These are phyloP conservation scores for Eumerus sabulonum DNA, from an alignment of 2,888 invertebrate species.

Conservation along the genomic window DNA sequence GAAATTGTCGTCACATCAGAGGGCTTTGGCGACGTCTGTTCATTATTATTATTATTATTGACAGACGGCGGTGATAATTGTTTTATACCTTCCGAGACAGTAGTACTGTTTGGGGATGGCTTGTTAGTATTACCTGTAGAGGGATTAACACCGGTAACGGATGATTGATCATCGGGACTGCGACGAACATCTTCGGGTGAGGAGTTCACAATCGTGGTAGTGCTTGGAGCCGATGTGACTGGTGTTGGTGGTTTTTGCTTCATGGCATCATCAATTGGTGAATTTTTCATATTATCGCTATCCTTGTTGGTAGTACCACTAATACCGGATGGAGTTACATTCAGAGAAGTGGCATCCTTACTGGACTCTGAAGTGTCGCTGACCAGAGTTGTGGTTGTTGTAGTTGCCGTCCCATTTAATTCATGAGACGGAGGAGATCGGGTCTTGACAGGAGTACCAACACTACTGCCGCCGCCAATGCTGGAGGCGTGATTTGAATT, in stretches of 20 bases:
- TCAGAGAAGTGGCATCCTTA: conserved; percentile 69
- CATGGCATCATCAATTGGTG: conserved; percentile 57
- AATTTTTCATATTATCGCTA: conserved; percentile 40
- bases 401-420: conserved; percentile 75
- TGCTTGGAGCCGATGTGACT: conserved; percentile 57
- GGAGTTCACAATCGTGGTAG: conserved; percentile 64
- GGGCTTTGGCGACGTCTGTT: conserved; percentile 59
- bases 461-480: conserved; percentile 69
- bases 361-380: conserved; percentile 70
- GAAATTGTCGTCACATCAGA: conserved; percentile 50
- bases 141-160: conserved; percentile 50
- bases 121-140: conserved; percentile 72
- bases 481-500: conserved; percentile 76
- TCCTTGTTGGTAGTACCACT: conserved; percentile 70
- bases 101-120: conserved; percentile 56
- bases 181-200: conserved; percentile 71
- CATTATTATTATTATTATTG: conserved; percentile 57
- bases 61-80: conserved; percentile 66
- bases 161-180: conserved; percentile 67
- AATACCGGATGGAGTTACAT: conserved; percentile 61
- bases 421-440: conserved; percentile 73
- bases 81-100: conserved; percentile 50
- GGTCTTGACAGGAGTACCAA: conserved; percentile 66
- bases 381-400: conserved; percentile 70
- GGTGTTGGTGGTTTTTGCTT: conserved; percentile 72